Conservation (phyloP, 2,888 invertebrate genomes). For the Tridacna gigas region DNA sequence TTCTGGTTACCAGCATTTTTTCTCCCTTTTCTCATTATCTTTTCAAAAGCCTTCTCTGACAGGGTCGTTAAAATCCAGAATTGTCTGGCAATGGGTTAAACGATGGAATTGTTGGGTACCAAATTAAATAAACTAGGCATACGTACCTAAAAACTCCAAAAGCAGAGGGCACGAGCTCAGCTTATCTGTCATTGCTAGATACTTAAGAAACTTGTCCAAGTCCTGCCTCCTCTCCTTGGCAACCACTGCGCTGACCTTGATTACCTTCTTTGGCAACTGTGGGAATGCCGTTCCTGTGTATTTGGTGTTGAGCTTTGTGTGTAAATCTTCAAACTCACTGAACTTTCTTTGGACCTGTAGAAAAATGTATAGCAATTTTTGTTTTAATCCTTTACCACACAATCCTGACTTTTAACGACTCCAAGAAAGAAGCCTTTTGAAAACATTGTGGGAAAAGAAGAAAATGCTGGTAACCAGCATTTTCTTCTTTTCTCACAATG, state of each 20-base stretch:
- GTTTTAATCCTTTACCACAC: too few species aligned
- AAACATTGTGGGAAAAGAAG: too few species aligned
- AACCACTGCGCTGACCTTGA: slow-evolving; percentile 72
- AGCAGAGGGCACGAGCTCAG: slow-evolving; percentile 68
- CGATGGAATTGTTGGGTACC: neutral
- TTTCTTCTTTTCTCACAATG: too few species aligned
- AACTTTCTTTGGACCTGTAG: slow-evolving; percentile 75
- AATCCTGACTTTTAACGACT: too few species aligned
- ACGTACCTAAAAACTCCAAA: slow-evolving; percentile 79
- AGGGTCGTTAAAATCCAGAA: neutral
- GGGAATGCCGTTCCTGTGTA: slow-evolving; percentile 77
- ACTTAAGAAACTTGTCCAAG: slow-evolving; percentile 75
- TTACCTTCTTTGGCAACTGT: slow-evolving; percentile 74
- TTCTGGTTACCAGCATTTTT: neutral
- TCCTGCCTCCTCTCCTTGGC: slow-evolving; percentile 72
- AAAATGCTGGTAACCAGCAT: too few species aligned
- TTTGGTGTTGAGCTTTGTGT: slow-evolving; percentile 70
- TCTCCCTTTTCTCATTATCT: neutral
- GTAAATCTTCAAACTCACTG: slow-evolving; percentile 78
- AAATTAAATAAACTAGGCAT: neutral
- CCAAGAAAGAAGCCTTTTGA: too few species aligned
- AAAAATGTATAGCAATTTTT: neutral
- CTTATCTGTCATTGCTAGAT: slow-evolving; percentile 74
- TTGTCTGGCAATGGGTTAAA: neutral
- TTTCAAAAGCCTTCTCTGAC: neutral